Evolutionary conservation across 2,797 vertebrate species (phyloP), one percentile per base, ranked within the genome.

Genomic region (Glossophaga mutica): DNA sequence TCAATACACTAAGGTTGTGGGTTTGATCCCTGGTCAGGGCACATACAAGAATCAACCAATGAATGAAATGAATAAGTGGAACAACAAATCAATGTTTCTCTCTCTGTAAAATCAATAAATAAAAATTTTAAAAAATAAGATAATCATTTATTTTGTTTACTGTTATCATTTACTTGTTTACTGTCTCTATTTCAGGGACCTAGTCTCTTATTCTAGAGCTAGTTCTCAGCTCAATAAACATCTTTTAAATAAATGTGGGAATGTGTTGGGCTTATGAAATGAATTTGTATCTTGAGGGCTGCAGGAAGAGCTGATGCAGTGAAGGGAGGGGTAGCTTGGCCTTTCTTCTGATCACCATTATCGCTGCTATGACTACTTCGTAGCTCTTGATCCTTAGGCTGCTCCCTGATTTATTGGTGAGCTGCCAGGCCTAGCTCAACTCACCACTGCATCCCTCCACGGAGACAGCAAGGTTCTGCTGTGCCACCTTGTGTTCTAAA

Each of bases 401-500:
- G 97, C 77, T 96, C 65, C 81, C 14, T 88, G 94, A 86, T 93
- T 97, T 97, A 96, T 24, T 82, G 82, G 88, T 2, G 14, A 83
- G 83, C 73, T 26, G 82, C 77, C 71, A 50, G 79, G 15, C n/a
- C 76, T 3, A 1, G 88, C 94, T 82, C 14, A 5, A 9, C 32
- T 65, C 48, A 0, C 14, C 26, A 62, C 46, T 32, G 77, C 95
- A 95, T 97, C 96, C 9, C 96, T 97, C 74, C 21, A 81, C 10
- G 55, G 37, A 48, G 19, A 87, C 96, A 92, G 95, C 92, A 92
- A 98, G 96, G 98, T 98, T 97, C 98, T 71, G 88, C 98, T 98
- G 97, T 98, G 98, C 98, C 98, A 98, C 98, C 98, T 98, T 98
- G 98, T 98, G 98, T 98, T 98, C 97, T 83, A 96, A 97, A 97